phyloP scores from a whole-genome alignment of 1,140 invertebrate genomes.

The Pseudobourletiella spinata region DNA sequence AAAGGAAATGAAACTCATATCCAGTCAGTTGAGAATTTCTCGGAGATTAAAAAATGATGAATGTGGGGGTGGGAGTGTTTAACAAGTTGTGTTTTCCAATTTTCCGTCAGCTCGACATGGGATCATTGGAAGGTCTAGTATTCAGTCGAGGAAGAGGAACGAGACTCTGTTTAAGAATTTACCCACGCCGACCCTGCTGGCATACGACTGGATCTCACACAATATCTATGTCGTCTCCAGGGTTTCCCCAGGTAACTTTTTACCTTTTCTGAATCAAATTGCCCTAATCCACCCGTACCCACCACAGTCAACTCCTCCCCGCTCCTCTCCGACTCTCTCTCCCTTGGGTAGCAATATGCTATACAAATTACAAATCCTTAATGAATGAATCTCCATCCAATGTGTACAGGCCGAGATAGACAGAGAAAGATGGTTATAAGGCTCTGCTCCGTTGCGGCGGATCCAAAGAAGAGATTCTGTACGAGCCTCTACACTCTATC shows the following conservation, averaged over 20 bases:
- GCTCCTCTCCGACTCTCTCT: not conserved
- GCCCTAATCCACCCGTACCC: too few relatives aligned
- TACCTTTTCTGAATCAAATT: too few relatives aligned
- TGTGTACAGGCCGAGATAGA: not conserved
- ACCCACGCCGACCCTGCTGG: not conserved
- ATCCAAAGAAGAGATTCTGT: not conserved
- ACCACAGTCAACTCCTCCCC: too few relatives aligned
- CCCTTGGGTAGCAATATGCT: not conserved
- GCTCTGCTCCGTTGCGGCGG: not conserved
- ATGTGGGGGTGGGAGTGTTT: too few relatives aligned
- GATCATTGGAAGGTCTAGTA: not conserved
- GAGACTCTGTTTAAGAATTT: slow-evolving; percentile 1
- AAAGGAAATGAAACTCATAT: not conserved
- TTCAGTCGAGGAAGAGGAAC: not conserved
- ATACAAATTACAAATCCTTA: not conserved
- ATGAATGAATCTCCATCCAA: not conserved
- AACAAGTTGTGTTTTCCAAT: too few relatives aligned
- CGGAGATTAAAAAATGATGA: too few relatives aligned
- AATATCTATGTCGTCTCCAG: not conserved
- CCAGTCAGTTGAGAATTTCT: not conserved
- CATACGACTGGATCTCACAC: slow-evolving; percentile 15
- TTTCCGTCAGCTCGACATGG: not conserved
- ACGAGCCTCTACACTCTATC: not conserved
- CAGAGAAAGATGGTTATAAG: not conserved
- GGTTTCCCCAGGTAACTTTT: not conserved